Conservation (phyloP, 2,888 invertebrate genomes). For the Drosophila rubida region DNA sequence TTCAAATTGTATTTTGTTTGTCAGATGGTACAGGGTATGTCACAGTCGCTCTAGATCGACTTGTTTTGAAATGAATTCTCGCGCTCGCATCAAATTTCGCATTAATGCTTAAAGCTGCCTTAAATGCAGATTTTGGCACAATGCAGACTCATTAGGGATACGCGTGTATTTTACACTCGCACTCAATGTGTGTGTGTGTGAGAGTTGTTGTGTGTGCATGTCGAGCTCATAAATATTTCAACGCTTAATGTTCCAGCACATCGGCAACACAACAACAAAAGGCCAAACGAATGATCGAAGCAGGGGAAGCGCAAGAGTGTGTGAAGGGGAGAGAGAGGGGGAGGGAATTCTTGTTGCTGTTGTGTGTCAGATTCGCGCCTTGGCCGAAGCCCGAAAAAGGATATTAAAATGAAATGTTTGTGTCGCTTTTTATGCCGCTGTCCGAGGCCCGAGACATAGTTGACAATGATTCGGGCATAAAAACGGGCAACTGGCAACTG, state of each 20-base stretch:
- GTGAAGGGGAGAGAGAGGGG: not conserved
- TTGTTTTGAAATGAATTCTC: too few species aligned
- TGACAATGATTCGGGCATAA: slow-evolving; percentile 35
- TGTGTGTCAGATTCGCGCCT: slow-evolving; percentile 31
- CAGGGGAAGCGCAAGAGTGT: too few species aligned
- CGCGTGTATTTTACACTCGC: slow-evolving; percentile 32
- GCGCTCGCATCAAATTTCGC: slow-evolving; percentile 6
- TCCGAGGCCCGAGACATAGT: slow-evolving; percentile 53
- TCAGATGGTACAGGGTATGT: too few species aligned
- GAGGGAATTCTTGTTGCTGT: slow-evolving; percentile 1
- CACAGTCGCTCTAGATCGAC: too few species aligned
- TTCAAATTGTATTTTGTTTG: too few species aligned
- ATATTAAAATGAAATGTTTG: slow-evolving; percentile 77
- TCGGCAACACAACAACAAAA: slow-evolving; percentile 14
- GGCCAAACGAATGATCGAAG: slow-evolving; percentile 26
- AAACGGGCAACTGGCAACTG: slow-evolving; percentile 1
- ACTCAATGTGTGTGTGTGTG: not conserved
- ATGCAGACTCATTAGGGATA: slow-evolving; percentile 65
- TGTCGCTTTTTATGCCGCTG: slow-evolving; percentile 64
- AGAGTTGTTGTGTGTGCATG: slow-evolving; percentile 9
- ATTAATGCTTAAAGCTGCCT: slow-evolving; percentile 51
- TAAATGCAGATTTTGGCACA: slow-evolving; percentile 73
- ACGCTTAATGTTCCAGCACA: slow-evolving; percentile 55
- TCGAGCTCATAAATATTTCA: slow-evolving; percentile 74
- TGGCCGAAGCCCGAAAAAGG: slow-evolving; percentile 37